phyloP scores from a whole-genome alignment of 2,888 invertebrate species.

The Rutpela maculata region DNA sequence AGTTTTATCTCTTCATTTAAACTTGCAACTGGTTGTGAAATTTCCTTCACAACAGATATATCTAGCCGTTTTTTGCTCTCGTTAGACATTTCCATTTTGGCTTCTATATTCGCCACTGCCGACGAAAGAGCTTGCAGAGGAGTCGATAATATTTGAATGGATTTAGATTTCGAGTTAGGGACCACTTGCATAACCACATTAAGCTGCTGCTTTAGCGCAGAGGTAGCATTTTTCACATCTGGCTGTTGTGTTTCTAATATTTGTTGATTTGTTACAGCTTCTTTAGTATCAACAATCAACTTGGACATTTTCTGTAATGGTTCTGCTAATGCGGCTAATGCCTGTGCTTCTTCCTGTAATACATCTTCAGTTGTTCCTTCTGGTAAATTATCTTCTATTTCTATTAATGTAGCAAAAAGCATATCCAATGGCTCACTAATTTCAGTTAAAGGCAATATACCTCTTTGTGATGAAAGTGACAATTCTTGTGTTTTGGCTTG shows the following conservation, averaged over 20 bases:
- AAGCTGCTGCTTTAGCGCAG: constrained; percentile 31
- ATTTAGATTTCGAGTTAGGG: neutral
- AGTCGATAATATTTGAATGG: neutral
- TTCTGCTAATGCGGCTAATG: neutral
- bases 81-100: neutral
- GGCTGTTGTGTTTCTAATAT: constrained; percentile 4
- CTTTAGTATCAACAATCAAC: neutral
- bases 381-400: neutral
- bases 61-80: neutral
- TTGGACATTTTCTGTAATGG: neutral
- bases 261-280: constrained; percentile 19
- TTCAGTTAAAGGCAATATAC: constrained; percentile 56
- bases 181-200: constrained; percentile 4
- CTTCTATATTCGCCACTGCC: constrained; percentile 37
- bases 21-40: neutral
- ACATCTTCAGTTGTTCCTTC: neutral
- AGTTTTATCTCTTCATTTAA: neutral
- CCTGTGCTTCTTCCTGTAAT: neutral
- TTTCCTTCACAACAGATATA: neutral
- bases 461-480: constrained; percentile 52
- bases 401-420: constrained; percentile 5
- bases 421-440: constrained; percentile 41
- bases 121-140: constrained; percentile 32
- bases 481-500: constrained; percentile 42
- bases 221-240: constrained; percentile 37